A percentile compares a stretch with the other conserved stretches of the same genome.
Evolutionary conservation across 2,797 vertebrate genomes (phyloP).

Genomic region (Sebastes hopkinsi): DNA sequence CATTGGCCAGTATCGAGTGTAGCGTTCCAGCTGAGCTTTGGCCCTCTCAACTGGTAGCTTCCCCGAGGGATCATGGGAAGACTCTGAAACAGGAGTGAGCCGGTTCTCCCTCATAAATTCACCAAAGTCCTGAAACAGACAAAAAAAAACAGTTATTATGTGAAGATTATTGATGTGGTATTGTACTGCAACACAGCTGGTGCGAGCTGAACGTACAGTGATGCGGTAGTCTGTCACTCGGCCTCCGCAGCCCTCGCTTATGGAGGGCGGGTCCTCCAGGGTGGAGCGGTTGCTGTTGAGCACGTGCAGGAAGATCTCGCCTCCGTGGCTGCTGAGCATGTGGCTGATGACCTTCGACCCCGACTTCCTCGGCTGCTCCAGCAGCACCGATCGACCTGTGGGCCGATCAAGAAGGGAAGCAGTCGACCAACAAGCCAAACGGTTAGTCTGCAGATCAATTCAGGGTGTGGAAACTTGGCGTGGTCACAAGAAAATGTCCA

Average conservation of each 20-base stretch:
- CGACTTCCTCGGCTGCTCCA: slow-evolving; percentile 97
- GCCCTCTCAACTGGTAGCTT: slow-evolving; percentile 92
- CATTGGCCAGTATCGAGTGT: slow-evolving; percentile 99
- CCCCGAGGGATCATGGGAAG: slow-evolving; percentile 83
- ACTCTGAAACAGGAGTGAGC: slow-evolving; percentile 92
- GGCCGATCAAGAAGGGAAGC: too few relatives aligned
- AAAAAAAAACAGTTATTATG: background rate
- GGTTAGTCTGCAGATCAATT: background rate
- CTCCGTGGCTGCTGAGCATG: slow-evolving; percentile 98
- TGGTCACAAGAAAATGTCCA: too few relatives aligned
- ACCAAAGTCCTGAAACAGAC: slow-evolving; percentile 91
- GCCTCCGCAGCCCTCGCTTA: slow-evolving; percentile 97
- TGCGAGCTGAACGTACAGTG: slow-evolving; percentile 83
- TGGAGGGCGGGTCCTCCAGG: slow-evolving; percentile 97
- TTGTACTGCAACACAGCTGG: background rate
- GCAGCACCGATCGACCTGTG: slow-evolving; percentile 92
- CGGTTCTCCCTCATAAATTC: slow-evolving; percentile 99
- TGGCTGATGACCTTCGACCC: slow-evolving; percentile 99
- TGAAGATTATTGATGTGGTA: background rate
- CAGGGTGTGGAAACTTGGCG: too few relatives aligned
- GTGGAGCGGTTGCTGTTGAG: slow-evolving; percentile 98
- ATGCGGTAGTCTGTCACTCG: slow-evolving; percentile 98
- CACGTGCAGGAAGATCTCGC: slow-evolving; percentile 97
- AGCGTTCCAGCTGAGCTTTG: slow-evolving; percentile 94
- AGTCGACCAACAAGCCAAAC: background rate